Base-by-base conservation (phyloP, 2,888 invertebrate species). In the Plebejus melissa region DNA sequence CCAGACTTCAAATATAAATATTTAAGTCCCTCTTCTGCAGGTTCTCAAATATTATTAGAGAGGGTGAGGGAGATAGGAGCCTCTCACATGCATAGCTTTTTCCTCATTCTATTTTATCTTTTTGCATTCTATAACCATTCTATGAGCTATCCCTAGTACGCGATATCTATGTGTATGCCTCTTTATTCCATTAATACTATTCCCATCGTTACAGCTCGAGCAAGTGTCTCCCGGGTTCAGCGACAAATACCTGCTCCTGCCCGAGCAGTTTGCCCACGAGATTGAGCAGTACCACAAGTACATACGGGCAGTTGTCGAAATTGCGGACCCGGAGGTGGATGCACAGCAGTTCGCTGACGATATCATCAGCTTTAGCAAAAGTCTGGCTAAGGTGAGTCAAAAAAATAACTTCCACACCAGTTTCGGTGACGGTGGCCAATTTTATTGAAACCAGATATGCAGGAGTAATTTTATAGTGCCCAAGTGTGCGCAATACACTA, bases 201-300 rank as follows among this genome's bases (percentile, higher is more conserved):
- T 71, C 4, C 65, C 13, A 13, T 46, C 58, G 58, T 77, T 84
- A 69, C 85, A 95, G 95, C 89, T 95, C 81, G 95, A 95, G 84
- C 96, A 96, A 87, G 94, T 95, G 16, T 93, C 95, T 0, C 95
- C 95, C 0, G 95, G 95, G 57, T 95, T 95, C 87, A 95, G 95
- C 81, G 95, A 96, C 81, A 94, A 95, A 74, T 95, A 96, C 85
- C 91, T 96, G 13, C 90, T 95, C 69, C 92, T 94, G 79, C 94
- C 95, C 0, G 89, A 91, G 76, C 94, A 95, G 83, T 95, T 95
- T 87, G 85, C 94, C 38, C 93, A 94, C 78, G 95, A 96, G 86
- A 82, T 96, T 76, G 86, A 84, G 32, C 94, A 95, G 84, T 96
- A 95, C 88, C 94, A 93, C 83, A 93, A 90, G 79, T 95, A 95